These are phyloP conservation scores for Epirrhoe alternata DNA, from an alignment of 2,888 invertebrate species.

Conservation along the genomic window DNA sequence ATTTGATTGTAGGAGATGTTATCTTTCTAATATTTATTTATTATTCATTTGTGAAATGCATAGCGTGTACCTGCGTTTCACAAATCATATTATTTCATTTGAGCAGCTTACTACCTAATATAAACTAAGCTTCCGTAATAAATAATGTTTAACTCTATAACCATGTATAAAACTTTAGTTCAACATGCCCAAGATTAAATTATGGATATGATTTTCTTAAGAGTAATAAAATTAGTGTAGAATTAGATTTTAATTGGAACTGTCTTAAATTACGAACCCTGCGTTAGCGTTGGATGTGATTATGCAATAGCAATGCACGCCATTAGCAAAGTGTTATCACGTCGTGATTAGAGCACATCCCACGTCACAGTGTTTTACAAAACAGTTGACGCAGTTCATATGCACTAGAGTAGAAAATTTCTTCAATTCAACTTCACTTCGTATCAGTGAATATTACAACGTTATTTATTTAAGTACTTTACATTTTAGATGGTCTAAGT, in stretches of 20 bases:
- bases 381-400: slow-evolving; percentile 8
- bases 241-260: slow-evolving; percentile 33
- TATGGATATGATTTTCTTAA: slow-evolving; percentile 23
- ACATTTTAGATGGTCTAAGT: too few species aligned
- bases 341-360: slow-evolving; percentile 76
- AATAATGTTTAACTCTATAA: neutral
- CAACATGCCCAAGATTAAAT: slow-evolving; percentile 12
- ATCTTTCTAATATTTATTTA: too few species aligned
- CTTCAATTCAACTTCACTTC: too few species aligned
- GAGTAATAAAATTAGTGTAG: slow-evolving; percentile 24
- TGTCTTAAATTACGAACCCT: slow-evolving; percentile 39
- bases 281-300: slow-evolving; percentile 52
- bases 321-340: slow-evolving; percentile 82
- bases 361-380: slow-evolving; percentile 15
- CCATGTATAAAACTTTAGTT: slow-evolving; percentile 7
- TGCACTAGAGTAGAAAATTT: neutral
- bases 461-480: too few species aligned
- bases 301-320: slow-evolving; percentile 67
- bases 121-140: neutral
- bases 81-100: too few species aligned
- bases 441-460: too few species aligned
- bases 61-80: too few species aligned
- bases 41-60: too few species aligned
- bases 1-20: too few species aligned
- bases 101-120: neutral